Conservation (phyloP, 2,888 invertebrate genomes). For the Schizaphis graminum region DNA sequence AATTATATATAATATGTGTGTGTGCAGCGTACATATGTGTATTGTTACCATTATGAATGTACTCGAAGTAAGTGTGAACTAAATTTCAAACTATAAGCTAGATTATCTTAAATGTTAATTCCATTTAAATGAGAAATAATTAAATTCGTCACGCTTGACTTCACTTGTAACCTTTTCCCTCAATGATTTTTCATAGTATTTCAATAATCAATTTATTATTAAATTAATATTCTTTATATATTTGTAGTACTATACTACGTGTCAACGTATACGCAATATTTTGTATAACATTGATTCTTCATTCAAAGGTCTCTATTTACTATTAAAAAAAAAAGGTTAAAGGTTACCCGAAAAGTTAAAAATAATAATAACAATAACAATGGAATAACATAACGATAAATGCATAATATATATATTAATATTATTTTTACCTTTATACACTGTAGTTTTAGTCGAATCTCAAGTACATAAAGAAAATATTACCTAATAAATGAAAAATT, state of each 20-base stretch:
- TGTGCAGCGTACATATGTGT: background rate
- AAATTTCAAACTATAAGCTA: background rate
- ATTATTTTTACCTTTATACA: background rate
- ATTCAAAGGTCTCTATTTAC: conserved; percentile 3
- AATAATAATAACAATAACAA: background rate
- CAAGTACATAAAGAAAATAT: background rate
- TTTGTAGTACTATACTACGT: background rate
- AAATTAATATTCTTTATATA: background rate
- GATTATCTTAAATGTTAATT: conserved; percentile 14
- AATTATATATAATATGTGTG: background rate
- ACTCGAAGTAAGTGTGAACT: conserved; percentile 16
- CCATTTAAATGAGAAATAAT: conserved; percentile 4
- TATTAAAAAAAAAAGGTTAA: background rate
- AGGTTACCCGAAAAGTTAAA: background rate
- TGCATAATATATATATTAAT: background rate
- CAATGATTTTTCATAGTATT: background rate
- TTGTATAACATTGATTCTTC: background rate
- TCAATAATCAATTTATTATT: conserved; percentile 15
- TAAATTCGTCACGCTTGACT: background rate
- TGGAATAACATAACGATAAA: background rate
- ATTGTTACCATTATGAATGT: background rate
- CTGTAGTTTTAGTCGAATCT: background rate
- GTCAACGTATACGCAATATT: background rate
- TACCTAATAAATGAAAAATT: background rate
- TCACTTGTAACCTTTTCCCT: background rate